These are phyloP conservation scores for Mormyrus hasselquistii DNA, from an alignment of 2,797 vertebrate genomes.

Conservation along the genomic window DNA sequence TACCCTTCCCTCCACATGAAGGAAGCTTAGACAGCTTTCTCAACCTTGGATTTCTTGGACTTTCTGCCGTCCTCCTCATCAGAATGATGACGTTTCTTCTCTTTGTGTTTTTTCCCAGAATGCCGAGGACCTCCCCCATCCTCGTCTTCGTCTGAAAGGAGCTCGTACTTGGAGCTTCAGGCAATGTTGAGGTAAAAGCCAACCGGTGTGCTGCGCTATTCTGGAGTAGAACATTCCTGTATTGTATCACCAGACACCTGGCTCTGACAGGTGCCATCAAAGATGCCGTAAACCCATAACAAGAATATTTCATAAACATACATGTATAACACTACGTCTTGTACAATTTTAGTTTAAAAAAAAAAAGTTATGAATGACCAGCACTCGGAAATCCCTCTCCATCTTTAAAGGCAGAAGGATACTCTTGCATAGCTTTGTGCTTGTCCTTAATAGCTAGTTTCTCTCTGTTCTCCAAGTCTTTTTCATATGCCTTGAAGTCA, in stretches of 20 bases:
- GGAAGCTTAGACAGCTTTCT: neutral
- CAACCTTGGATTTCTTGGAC: constrained; percentile 77
- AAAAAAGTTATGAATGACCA: neutral
- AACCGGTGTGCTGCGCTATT: neutral
- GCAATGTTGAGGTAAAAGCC: constrained; percentile 58
- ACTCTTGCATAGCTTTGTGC: constrained; percentile 84
- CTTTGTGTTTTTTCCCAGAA: constrained; percentile 74
- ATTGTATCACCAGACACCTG: neutral
- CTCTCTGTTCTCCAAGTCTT: constrained; percentile 68
- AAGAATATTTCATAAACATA: neutral
- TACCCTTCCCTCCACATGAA: neutral
- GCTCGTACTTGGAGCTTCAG: constrained; percentile 77
- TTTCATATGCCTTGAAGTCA: constrained; percentile 94
- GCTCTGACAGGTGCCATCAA: neutral
- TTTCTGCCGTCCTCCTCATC: constrained; percentile 73
- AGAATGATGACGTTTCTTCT: constrained; percentile 73
- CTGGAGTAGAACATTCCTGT: neutral
- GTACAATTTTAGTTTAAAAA: neutral
- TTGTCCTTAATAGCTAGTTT: constrained; percentile 87
- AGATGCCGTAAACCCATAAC: neutral
- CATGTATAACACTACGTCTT: neutral
- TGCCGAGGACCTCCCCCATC: constrained; percentile 58
- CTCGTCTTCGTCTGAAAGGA: constrained; percentile 76
- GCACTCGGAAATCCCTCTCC: neutral
- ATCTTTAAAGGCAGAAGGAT: constrained; percentile 63